These are phyloP conservation scores for Pluvianellus socialis DNA, from an alignment of 2,113 vertebrate genomes.

Conservation along the genomic window DNA sequence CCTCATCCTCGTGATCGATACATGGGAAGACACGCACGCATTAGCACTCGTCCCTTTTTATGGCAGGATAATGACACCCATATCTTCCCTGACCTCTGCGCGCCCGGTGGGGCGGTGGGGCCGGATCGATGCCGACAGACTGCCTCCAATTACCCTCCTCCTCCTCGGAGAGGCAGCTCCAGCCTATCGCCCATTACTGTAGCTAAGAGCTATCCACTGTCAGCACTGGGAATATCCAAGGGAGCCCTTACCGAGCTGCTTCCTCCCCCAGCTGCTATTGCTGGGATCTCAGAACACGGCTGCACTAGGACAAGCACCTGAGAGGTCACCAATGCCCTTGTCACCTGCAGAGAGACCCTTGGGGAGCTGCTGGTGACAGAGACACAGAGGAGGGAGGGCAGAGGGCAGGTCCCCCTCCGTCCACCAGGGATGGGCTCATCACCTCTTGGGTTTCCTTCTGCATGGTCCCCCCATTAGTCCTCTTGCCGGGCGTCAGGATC, in stretches of 20 bases:
- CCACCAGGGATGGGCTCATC: rapidly evolving
- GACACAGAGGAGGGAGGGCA: not conserved
- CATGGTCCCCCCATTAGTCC: not conserved
- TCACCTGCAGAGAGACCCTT: not conserved
- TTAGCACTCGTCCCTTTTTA: not conserved
- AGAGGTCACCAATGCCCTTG: not conserved
- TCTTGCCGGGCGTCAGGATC: not conserved
- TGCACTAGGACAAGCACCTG: rapidly evolving
- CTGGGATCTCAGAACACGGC: rapidly evolving
- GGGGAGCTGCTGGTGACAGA: not conserved
- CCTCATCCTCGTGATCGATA: not conserved
- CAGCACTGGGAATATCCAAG: not conserved
- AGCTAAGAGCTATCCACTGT: not conserved
- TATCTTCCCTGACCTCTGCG: not conserved
- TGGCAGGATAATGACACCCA: not conserved
- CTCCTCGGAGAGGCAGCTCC: not conserved
- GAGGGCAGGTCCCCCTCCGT: not conserved
- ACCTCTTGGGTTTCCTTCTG: not conserved
- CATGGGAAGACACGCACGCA: not conserved
- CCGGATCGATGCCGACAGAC: not conserved
- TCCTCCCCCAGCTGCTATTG: not conserved
- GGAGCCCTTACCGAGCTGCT: not conserved
- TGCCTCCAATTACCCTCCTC: not conserved
- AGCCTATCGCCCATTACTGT: not conserved
- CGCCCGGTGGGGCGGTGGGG: rapidly evolving